Percentiles rank a stretch among this genome's conserved stretches.
These are phyloP conservation scores for Todus mexicanus DNA, from an alignment of 2,797 vertebrate species.

Conservation along the genomic window DNA sequence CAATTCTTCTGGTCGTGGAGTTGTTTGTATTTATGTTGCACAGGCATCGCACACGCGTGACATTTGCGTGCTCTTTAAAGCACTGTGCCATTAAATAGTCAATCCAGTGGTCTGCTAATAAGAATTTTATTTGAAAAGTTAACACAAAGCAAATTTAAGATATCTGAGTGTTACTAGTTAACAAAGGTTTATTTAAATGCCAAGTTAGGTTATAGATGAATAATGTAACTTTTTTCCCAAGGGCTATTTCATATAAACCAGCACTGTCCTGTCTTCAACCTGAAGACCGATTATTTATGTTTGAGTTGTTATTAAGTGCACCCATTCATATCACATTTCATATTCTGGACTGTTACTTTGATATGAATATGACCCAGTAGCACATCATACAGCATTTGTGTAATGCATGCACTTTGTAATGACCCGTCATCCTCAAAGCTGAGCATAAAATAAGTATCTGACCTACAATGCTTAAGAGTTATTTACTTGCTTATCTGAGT, in stretches of 20 bases:
- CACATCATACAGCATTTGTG: not conserved
- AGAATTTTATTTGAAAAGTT: not conserved
- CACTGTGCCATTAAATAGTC: not conserved
- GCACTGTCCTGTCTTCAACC: not conserved
- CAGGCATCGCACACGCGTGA: not conserved
- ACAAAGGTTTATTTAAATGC: not conserved
- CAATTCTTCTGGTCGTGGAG: not conserved
- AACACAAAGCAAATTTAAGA: not conserved
- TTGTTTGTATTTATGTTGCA: not conserved
- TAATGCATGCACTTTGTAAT: not conserved
- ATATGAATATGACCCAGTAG: not conserved
- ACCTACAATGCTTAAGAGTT: not conserved
- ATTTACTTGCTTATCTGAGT: not conserved
- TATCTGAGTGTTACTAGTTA: not conserved
- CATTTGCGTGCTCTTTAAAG: not conserved
- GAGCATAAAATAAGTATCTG: not conserved
- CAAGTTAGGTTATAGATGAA: not conserved
- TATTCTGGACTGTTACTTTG: not conserved
- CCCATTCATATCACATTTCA: not conserved
- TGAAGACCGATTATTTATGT: not conserved
- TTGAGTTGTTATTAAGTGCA: not conserved
- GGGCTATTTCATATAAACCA: not conserved
- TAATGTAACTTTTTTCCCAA: not conserved
- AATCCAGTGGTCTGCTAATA: not conserved
- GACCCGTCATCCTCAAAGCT: not conserved